Evolutionary conservation across 2,888 invertebrate genomes (phyloP), one percentile per base, ranked within the genome.

Genomic region (Adelphocoris suturalis): DNA sequence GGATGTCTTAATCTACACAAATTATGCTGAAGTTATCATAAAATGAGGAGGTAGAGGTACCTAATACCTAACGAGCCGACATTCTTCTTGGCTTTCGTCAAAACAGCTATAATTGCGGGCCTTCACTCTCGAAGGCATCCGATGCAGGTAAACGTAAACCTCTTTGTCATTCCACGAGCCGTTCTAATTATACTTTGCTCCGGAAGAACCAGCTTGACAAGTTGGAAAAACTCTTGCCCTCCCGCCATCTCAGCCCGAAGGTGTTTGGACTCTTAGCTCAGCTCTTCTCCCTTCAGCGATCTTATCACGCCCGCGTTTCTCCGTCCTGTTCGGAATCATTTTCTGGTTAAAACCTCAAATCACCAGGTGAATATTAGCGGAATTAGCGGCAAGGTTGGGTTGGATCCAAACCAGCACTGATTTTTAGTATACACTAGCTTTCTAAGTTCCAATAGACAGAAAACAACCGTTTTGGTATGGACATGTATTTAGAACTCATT

Each of bases 181-280:
- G 80, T 88, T 88, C 88, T 88, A 88, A 88, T 88, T 88, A 88
- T 88, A 78, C 88, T 78, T 37, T 52, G 52, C 76, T 61, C 80
- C 88, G 88, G 88, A 80, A 88, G 88, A 88, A 88, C 88, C 88
- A 88, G 88, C 88, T 88, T 88, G 88, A 88, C 88, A 88, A 88
- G 88, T 88, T 88, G 88, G 88, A 88, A 88, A 88, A 88, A 88
- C 88, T 86, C 19, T 46, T 52, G 52, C 28, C 57, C 85, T 16
- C 52, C 88, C 28, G 13, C 46, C 46, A 19, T 37, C 85, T 23
- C 23, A 47, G 52, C 14, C n/a, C 52, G 52, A 52, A 27, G 19
- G 82, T 82, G 48, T 37, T 37, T 37, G 37, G 37, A 37, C 37
- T 37, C 37, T 37, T 37, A 37, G 48, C 46, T 16, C 14, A n/a